A percentile compares a stretch with the other conserved stretches of the same genome.
phyloP scores from a whole-genome alignment of 2,888 invertebrate genomes.

The Adineta ricciae region DNA sequence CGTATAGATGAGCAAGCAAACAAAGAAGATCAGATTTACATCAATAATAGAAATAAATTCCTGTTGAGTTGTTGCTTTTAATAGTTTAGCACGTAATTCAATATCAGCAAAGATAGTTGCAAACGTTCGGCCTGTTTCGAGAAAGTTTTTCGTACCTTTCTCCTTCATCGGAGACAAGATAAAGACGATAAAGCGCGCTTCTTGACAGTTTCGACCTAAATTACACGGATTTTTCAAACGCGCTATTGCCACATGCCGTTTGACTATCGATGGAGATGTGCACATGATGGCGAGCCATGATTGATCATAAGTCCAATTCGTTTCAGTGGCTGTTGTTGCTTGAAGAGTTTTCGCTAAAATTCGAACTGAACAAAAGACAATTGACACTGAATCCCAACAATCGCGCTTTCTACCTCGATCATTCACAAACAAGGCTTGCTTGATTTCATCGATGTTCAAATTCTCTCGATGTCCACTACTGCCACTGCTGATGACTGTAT shows the following conservation, averaged over 20 bases:
- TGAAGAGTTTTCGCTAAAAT: conserved; percentile 55
- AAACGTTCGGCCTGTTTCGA: conserved; percentile 58
- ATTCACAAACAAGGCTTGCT: conserved; percentile 45
- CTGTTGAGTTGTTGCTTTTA: conserved; percentile 54
- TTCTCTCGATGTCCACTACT: not conserved
- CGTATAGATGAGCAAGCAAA: not conserved
- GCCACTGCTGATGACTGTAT: not conserved
- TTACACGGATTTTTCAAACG: conserved; percentile 56
- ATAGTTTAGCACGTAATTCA: conserved; percentile 54
- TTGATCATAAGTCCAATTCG: conserved; percentile 56
- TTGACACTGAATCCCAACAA: too few species aligned
- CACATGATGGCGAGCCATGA: conserved; percentile 56
- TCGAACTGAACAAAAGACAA: conserved; percentile 48
- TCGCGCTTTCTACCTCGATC: conserved; percentile 40
- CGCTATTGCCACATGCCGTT: conserved; percentile 56
- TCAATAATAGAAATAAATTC: conserved; percentile 50
- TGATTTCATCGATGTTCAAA: conserved; percentile 40
- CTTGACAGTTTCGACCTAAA: conserved; percentile 57
- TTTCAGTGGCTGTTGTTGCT: conserved; percentile 53
- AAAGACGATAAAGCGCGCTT: conserved; percentile 56
- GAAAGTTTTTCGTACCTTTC: conserved; percentile 56
- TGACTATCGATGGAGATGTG: conserved; percentile 50
- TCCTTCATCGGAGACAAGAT: conserved; percentile 56
- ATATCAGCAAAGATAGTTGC: conserved; percentile 57
- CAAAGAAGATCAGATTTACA: conserved; percentile 28